phyloP scores from a whole-genome alignment of 2,888 invertebrate genomes.

The Nomada ferruginata region DNA sequence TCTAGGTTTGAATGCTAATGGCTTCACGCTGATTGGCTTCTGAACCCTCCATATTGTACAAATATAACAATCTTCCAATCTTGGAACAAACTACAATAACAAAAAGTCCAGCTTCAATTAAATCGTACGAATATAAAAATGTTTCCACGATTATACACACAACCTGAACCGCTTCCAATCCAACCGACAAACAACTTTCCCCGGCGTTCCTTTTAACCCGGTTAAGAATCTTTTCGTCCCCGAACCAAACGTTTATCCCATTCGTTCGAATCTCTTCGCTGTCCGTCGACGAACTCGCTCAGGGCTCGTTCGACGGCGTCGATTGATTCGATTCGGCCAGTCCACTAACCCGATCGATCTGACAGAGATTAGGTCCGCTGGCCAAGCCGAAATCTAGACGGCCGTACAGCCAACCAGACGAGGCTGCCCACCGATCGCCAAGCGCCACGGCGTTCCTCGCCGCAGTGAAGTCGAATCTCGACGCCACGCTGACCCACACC shows the following conservation, averaged over 20 bases:
- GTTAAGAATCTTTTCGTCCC: too few species aligned
- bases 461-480: conserved; percentile 86
- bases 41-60: too few species aligned
- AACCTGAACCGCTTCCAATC: background rate
- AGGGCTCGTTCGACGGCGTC: background rate
- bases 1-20: too few species aligned
- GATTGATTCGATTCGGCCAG: conserved; percentile 49
- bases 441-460: conserved; percentile 86
- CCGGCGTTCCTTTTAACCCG: too few species aligned
- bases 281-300: background rate
- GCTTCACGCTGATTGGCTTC: too few species aligned
- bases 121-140: too few species aligned
- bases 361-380: conserved; percentile 77
- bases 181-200: background rate
- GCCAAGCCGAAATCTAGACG: conserved; percentile 82
- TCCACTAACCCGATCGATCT: conserved; percentile 67
- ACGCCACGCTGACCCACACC: conserved; percentile 85
- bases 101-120: too few species aligned
- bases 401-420: conserved; percentile 79
- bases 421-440: conserved; percentile 81
- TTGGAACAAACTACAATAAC: too few species aligned
- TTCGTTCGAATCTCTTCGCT: background rate
- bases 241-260: background rate
- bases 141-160: too few species aligned
- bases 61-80: too few species aligned